Evolutionary conservation across 2,113 vertebrate genomes (phyloP).

Genomic region (Paramisgurnus dabryanus): DNA sequence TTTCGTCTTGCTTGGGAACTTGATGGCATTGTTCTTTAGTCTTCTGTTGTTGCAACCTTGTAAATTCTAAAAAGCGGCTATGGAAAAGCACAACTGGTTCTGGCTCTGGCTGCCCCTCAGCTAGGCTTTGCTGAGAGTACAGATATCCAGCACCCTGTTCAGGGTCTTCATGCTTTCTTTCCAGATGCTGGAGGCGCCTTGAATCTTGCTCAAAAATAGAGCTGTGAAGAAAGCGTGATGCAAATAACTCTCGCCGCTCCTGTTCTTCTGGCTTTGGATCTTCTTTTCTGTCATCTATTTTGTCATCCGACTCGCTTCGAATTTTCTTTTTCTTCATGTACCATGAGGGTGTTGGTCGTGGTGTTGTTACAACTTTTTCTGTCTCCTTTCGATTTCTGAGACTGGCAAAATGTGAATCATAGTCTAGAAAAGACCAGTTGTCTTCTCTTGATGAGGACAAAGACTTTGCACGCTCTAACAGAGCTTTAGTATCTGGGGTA

Average conservation of each 20-base stretch:
- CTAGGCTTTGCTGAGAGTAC: slow-evolving; percentile 74
- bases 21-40: slow-evolving; percentile 82
- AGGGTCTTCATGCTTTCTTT: slow-evolving; percentile 88
- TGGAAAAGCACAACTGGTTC: slow-evolving; percentile 95
- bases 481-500: slow-evolving; percentile 96
- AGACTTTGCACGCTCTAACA: slow-evolving; percentile 96
- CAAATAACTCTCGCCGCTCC: slow-evolving; percentile 92
- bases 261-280: slow-evolving; percentile 94
- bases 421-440: slow-evolving; percentile 97
- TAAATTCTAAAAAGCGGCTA: slow-evolving; percentile 89
- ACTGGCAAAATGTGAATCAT: slow-evolving; percentile 90
- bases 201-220: slow-evolving; percentile 98
- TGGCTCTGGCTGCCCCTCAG: slow-evolving; percentile 76
- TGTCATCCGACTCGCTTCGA: slow-evolving; percentile 90
- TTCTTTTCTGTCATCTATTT: slow-evolving; percentile 92
- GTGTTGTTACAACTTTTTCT: slow-evolving; percentile 92
- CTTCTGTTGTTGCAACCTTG: slow-evolving; percentile 85
- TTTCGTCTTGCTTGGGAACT: slow-evolving; percentile 76
- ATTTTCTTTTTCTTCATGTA: slow-evolving; percentile 99
- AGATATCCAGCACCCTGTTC: slow-evolving; percentile 78
- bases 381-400: slow-evolving; percentile 94
- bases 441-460: slow-evolving; percentile 95
- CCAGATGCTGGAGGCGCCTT: slow-evolving; percentile 90
- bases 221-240: slow-evolving; percentile 95
- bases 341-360: slow-evolving; percentile 93